Evolutionary conservation across 2,797 vertebrate genomes (phyloP).

Genomic region (Astyanax mexicanus): DNA sequence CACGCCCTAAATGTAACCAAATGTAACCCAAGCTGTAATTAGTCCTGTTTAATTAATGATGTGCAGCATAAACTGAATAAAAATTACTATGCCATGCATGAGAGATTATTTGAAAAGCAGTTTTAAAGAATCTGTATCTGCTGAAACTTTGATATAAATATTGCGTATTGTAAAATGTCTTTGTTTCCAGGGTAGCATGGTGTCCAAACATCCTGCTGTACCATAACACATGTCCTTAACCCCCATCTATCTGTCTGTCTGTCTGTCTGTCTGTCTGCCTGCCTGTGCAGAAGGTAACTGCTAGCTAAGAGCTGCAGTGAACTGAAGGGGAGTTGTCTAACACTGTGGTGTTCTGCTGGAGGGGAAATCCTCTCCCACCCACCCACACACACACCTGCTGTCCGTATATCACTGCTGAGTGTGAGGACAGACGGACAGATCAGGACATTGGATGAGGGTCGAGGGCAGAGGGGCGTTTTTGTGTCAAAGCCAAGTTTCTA

Average conservation of each 20-base stretch:
- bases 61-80: too few species aligned
- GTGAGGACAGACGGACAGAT: constrained; percentile 21
- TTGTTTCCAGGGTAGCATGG: background rate
- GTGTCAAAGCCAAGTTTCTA: background rate
- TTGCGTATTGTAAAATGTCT: too few species aligned
- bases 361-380: background rate
- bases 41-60: too few species aligned
- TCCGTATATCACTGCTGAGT: constrained; percentile 35
- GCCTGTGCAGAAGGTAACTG: too few species aligned
- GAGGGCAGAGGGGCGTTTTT: constrained; percentile 12
- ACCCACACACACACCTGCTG: constrained; percentile 35
- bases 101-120: too few species aligned
- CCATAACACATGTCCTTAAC: too few species aligned
- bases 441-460: constrained; percentile 20
- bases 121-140: background rate
- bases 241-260: too few species aligned
- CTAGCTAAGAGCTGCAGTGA: constrained; percentile 18
- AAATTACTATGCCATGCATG: too few species aligned
- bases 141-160: too few species aligned
- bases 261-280: too few species aligned
- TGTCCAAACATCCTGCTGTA: background rate
- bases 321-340: background rate
- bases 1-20: too few species aligned
- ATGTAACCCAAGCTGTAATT: too few species aligned
- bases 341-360: background rate